These are phyloP conservation scores for Neogobius melanostomus DNA, from an alignment of 2,113 vertebrate species.

Conservation along the genomic window DNA sequence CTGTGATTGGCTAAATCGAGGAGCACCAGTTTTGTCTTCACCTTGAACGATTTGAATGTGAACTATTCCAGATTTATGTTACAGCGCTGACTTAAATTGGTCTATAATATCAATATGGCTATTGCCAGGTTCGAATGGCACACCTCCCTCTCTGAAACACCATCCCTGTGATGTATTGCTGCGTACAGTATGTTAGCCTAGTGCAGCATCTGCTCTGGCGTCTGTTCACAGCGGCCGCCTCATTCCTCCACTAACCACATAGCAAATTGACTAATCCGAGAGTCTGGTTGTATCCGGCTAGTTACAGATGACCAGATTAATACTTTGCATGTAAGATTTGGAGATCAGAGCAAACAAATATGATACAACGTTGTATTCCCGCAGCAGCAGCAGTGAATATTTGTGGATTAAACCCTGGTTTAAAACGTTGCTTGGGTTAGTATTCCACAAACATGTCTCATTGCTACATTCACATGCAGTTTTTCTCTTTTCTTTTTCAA, in stretches of 20 bases:
- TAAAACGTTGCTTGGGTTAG: slow-evolving; percentile 7
- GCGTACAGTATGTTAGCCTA: slow-evolving; percentile 8
- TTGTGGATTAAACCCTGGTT: slow-evolving; percentile 6
- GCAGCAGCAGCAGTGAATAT: slow-evolving; percentile 4
- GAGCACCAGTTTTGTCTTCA: no score
- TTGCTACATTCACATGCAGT: slow-evolving; percentile 16
- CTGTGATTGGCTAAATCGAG: no score
- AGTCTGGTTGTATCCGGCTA: slow-evolving; percentile 34
- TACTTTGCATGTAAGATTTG: slow-evolving; percentile 11
- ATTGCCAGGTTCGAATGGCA: background rate
- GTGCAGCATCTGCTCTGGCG: slow-evolving; percentile 57
- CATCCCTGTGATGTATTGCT: slow-evolving; percentile 15
- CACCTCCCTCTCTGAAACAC: slow-evolving; percentile 15
- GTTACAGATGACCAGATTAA: slow-evolving; percentile 51
- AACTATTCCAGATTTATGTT: no score
- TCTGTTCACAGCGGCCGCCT: slow-evolving; percentile 48
- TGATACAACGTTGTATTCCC: slow-evolving; percentile 11
- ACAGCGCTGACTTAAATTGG: no score
- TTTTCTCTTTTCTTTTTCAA: slow-evolving; percentile 27
- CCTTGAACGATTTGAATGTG: no score
- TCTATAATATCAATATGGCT: no score
- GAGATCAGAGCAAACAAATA: slow-evolving; percentile 26
- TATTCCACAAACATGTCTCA: slow-evolving; percentile 24
- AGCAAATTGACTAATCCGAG: slow-evolving; percentile 45
- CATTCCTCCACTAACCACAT: slow-evolving; percentile 28